Evolutionary conservation across 2,797 vertebrate species (phyloP).

Genomic region (Heliangelus exortis): DNA sequence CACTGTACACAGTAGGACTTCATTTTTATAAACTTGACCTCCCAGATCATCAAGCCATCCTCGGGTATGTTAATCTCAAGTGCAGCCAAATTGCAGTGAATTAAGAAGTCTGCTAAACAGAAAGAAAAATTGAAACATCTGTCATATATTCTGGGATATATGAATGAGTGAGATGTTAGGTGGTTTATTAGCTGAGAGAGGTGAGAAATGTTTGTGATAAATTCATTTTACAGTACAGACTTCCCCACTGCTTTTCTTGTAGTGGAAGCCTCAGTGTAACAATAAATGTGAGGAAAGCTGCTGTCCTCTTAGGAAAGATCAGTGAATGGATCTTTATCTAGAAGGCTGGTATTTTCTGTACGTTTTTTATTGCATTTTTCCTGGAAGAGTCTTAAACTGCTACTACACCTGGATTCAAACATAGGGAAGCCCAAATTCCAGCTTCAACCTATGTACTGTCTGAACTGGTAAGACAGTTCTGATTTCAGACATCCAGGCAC

Average conservation of each 20-base stretch:
- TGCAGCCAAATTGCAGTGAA: neutral
- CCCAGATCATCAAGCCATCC: neutral
- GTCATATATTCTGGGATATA: neutral
- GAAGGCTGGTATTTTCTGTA: neutral
- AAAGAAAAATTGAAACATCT: neutral
- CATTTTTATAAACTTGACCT: neutral
- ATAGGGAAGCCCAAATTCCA: neutral
- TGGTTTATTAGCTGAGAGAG: neutral
- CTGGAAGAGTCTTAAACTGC: neutral
- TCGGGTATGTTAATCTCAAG: neutral
- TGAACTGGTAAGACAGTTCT: neutral
- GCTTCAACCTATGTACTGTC: accelerated
- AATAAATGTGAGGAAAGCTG: neutral
- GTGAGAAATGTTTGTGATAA: neutral
- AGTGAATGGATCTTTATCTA: neutral
- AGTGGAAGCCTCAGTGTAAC: neutral
- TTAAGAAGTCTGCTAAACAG: neutral
- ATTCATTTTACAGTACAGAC: neutral
- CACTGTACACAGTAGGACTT: neutral
- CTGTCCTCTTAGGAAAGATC: neutral
- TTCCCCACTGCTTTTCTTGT: neutral
- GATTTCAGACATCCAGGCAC: neutral
- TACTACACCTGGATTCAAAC: neutral
- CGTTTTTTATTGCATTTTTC: neutral
- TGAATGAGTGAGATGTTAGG: neutral